Base-by-base conservation (phyloP, 53 echinoderm and acorn worm genomes). In the Antedon mediterranea region DNA sequence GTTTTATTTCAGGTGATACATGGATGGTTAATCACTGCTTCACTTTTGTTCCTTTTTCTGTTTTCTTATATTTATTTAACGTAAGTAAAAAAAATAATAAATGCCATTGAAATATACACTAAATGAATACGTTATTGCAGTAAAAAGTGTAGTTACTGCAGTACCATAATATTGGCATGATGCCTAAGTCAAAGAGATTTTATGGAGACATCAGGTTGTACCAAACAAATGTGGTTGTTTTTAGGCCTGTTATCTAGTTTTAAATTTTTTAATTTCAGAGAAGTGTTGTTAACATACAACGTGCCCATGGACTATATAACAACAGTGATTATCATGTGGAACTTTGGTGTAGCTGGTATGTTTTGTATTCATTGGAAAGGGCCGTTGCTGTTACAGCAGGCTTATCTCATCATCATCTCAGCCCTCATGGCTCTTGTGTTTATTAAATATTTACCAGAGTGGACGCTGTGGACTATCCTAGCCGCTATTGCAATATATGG, bases 361-460 rank as follows among this genome's bases (percentile, higher is more conserved):
- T 84, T 95, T 7, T 77, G 86, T 79, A 91, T 90, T 34, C 90
- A 91, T 78, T 91, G 97, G 91, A 95, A 91, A 84, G 89, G 91
- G 0, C 91, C 97, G 0, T 76, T 92, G 28, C 85, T 73, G 70
- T 81, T 95, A 34, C 97, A 95, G 76, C 97, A 95, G 78, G 82
- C 86, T 75, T 95, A 95, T 78, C 89, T 95, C 74, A 95, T 95
- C 71, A 87, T 95, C 76, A 86, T 95, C 75, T 95, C 97, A 1
- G 97, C 97, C 57, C 85, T 95, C 43, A 87, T 91, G 72, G 97
- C 97, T 31, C 84, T 95, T 28, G 89, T 92, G 34, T 95, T 95
- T 74, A 95, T 95, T 83, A 95, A 95, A 73, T 95, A 95, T 89
- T 87, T 95, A 33, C 97, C 97, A 0, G 97, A 95, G 34, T 95